A percentile compares a stretch with the other conserved stretches of the same genome.
phyloP scores from a whole-genome alignment of 2,797 vertebrate species.

The Falco berigora region DNA sequence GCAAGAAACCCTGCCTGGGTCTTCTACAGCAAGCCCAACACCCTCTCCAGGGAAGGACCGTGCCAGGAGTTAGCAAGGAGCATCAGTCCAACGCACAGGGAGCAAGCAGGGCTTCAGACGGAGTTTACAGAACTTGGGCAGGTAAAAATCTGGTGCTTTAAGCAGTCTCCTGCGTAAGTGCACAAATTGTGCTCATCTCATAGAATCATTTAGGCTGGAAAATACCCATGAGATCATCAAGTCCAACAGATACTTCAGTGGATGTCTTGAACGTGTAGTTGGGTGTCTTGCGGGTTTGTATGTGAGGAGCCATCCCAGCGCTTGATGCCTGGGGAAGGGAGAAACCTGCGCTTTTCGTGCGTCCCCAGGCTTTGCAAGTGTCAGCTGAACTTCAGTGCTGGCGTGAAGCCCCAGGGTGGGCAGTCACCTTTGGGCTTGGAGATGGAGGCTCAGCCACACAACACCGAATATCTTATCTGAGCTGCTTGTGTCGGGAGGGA shows the following conservation, averaged over 20 bases:
- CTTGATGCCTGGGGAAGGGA: neutral
- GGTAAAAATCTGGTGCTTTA: neutral
- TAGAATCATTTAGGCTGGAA: neutral
- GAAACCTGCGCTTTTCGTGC: rapidly evolving
- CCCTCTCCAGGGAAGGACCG: neutral
- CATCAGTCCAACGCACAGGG: neutral
- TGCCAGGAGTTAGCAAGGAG: neutral
- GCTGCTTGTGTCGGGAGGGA: neutral
- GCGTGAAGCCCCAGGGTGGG: neutral
- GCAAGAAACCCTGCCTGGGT: neutral
- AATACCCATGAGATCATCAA: neutral
- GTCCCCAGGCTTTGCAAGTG: neutral
- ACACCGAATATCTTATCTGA: neutral
- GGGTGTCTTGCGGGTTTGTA: neutral
- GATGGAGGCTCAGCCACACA: neutral
- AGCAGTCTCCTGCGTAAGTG: neutral
- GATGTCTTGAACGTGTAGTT: neutral
- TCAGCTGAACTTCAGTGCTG: neutral
- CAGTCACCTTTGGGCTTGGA: neutral
- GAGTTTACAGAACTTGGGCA: neutral
- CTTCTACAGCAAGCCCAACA: neutral
- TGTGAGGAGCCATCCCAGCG: neutral
- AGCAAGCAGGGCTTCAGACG: neutral
- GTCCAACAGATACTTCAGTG: neutral
- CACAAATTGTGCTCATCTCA: neutral